Percentiles rank a stretch among this genome's conserved stretches.
These are phyloP conservation scores for Lacerta viridis DNA, from an alignment of 2,797 vertebrate species.

Conservation along the genomic window DNA sequence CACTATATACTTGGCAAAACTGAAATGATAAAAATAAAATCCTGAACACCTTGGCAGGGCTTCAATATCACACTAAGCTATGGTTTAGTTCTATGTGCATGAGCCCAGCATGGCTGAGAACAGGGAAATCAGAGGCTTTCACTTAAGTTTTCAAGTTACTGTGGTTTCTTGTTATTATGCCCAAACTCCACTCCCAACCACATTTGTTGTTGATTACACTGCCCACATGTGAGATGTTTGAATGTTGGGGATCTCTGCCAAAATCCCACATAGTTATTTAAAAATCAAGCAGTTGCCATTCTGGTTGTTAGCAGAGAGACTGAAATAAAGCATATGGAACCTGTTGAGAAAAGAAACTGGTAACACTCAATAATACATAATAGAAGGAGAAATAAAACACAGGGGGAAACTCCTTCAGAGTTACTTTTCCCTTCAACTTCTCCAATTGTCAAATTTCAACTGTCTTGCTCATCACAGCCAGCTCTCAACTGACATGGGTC, in stretches of 20 bases:
- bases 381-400: too few species aligned
- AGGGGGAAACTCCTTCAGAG: too few species aligned
- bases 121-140: neutral
- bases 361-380: too few species aligned
- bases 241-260: too few species aligned
- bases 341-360: too few species aligned
- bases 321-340: too few species aligned
- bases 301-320: too few species aligned
- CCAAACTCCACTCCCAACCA: neutral
- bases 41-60: neutral
- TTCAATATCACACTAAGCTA: neutral
- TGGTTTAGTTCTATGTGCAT: too few species aligned
- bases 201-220: neutral
- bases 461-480: too few species aligned
- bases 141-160: neutral
- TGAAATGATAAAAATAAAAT: neutral
- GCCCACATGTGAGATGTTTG: neutral
- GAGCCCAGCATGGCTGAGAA: neutral
- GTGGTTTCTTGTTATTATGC: neutral
- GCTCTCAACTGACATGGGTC: too few species aligned
- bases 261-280: neutral
- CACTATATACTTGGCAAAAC: neutral
- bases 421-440: too few species aligned
- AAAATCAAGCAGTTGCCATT: conserved; percentile 23
- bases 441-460: too few species aligned